Base-by-base conservation (phyloP, 2,888 invertebrate genomes). In the Meiosimyza decipiens region DNA sequence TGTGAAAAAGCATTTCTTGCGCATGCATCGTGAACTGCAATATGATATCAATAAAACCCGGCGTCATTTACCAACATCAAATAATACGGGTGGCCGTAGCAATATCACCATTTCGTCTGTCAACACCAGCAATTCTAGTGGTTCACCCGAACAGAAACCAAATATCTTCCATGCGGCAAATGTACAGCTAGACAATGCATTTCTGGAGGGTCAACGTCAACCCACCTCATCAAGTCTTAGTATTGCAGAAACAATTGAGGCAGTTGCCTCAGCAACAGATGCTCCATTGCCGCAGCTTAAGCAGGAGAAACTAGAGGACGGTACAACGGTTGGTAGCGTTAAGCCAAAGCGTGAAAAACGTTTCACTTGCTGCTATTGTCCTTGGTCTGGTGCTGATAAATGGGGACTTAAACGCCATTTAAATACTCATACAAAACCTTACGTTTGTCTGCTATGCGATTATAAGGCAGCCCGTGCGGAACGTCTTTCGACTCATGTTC, bases 391-490 rank as follows among this genome's bases (percentile, higher is more conserved):
- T 28, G 95, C 94, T 72, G 96, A 96, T 88, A 96, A 96, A 86
- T 97, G 96, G 96, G 96, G 96, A 82, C 89, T 96, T 74, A 96
- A 96, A 87, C 91, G 96, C 63, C 96, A 97, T 86, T 90, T 96
- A 82, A 96, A 96, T 88, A 96, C 96, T 51, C 96, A 97, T 87
- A 90, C 96, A 84, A 96, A 96, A 88, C 96, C 96, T 60, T 97
- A 95, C 87, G 93, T 94, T 71, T 97, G 96, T 87, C 92, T 93
- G 80, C 90, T 96, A 71, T 97, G 96, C 88, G 96, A 96, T 87
- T 97, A 96, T 88, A 96, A 96, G 89, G 96, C 96, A 73, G 96
- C 96, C 72, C 91, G 96, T 79, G 94, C 95, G 64, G 96, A 97
- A 88, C 90, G 96, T 71, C 89, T 96, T 74, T 93, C 95, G 76